Base-by-base conservation (phyloP, 2,888 invertebrate species). In the Ormia ochracea region DNA sequence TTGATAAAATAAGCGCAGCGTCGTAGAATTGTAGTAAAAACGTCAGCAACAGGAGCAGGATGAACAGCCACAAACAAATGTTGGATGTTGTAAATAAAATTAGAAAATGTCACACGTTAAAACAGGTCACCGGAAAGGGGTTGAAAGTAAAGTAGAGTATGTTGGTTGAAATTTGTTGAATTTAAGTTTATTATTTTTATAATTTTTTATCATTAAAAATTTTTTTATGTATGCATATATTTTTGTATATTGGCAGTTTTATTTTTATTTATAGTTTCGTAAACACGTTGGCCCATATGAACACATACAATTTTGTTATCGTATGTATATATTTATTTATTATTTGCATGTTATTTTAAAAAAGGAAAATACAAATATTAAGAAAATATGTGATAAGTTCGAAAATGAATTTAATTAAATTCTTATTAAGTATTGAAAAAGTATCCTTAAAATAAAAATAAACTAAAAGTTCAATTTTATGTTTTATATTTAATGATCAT, bases 1-100 rank as follows among this genome's bases (percentile, higher is more conserved):
- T 61, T 7, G 48, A 50, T 12, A 43, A 50, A 3, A 28, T n/a
- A 52, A 19, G 14, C 9, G 21, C 59, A 38, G 38, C 31, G 43
- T 21, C 5, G 59, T 33, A 4, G 21, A 52, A 10, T 7, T 38
- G 45, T 4, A 19, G 9, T n/a, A n/a, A n/a, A n/a, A n/a, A n/a
- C n/a, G n/a, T n/a, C 19, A 21, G 56, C 17, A n/a, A 10, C 10
- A 91, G 83, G 36, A 65, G 10, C 48, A 56, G 54, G 73, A 43
- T 52, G n/a, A 61, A 5, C 36, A 52, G 58, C 76, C 80, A 70
- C 41, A 58, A 58, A 63, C 48, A 41, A 48, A 38, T 56, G 65
- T 26, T 68, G 58, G 56, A 14, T 41, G n/a, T 36, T 41, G 65
- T 12, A 65, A 66, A 66, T 43, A 21, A 19, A 3, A 59, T 68